These are phyloP conservation scores for Eutolmus rufibarbis DNA, from an alignment of 2,888 invertebrate genomes.

Conservation along the genomic window DNA sequence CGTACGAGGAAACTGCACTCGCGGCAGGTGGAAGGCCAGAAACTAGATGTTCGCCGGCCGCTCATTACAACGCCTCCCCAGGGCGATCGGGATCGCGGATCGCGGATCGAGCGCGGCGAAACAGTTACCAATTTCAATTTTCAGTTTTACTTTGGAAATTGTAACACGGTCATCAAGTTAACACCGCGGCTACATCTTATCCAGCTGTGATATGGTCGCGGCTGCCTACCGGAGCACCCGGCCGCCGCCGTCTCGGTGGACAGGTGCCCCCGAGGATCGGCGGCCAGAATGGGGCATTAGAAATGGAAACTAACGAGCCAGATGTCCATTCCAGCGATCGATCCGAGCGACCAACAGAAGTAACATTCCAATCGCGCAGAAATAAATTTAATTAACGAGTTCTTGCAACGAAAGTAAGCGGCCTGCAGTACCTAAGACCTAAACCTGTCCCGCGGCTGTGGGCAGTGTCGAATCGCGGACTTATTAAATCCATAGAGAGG, in stretches of 20 bases:
- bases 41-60: conserved; percentile 8
- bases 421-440: not conserved
- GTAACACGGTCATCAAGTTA: conserved; percentile 38
- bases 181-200: conserved; percentile 16
- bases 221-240: not conserved
- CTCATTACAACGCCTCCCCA: conserved; percentile 35
- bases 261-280: conserved; percentile 23
- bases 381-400: conserved; percentile 42
- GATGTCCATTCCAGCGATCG: conserved; percentile 22
- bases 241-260: not conserved
- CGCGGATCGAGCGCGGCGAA: not conserved
- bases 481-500: conserved; percentile 13
- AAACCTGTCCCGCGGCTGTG: conserved; percentile 8
- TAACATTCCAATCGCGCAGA: conserved; percentile 33
- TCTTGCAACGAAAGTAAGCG: conserved; percentile 24
- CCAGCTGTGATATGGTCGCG: not conserved
- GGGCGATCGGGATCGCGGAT: not conserved
- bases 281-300: conserved; percentile 18
- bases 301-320: conserved; percentile 35
- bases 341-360: conserved; percentile 15
- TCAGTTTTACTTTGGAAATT: conserved; percentile 31
- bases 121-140: conserved; percentile 22
- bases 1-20: conserved; percentile 11
- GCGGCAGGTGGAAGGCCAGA: conserved; percentile 12
- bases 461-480: not conserved